These are phyloP conservation scores for Ibycter americanus DNA, from an alignment of 2,797 vertebrate species.

Conservation along the genomic window DNA sequence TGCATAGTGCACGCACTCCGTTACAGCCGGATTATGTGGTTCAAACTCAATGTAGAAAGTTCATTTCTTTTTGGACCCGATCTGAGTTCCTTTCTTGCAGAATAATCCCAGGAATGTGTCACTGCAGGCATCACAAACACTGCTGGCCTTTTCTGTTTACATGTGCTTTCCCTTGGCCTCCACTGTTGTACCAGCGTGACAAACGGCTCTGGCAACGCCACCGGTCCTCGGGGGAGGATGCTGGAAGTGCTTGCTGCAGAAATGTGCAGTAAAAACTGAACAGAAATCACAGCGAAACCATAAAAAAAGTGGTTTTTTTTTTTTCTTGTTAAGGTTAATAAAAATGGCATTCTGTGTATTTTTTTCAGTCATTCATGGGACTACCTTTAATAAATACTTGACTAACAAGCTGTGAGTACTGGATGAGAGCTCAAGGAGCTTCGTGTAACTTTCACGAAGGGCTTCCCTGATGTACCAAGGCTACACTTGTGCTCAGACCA, in stretches of 20 bases:
- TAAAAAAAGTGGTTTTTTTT: rapidly evolving
- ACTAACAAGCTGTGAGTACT: neutral
- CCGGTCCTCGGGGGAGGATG: neutral
- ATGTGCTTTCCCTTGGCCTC: neutral
- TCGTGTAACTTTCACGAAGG: neutral
- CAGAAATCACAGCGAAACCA: neutral
- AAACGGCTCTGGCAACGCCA: neutral
- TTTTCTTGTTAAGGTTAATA: neutral
- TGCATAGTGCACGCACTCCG: rapidly evolving
- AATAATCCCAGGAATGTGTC: constrained; percentile 26
- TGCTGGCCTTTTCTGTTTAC: neutral
- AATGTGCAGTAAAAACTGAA: neutral
- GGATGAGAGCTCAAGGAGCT: neutral
- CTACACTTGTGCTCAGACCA: neutral
- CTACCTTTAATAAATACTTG: neutral
- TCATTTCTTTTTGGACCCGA: rapidly evolving
- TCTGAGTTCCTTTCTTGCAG: neutral
- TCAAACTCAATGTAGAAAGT: neutral
- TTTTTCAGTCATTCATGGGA: neutral
- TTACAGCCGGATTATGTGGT: neutral
- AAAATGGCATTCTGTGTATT: neutral
- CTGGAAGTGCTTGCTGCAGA: neutral
- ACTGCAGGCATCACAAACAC: neutral
- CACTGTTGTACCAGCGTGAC: neutral
- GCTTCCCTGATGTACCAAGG: neutral